phyloP scores from a whole-genome alignment of 2,113 vertebrate species.

The Sinocyclocheilus rhinocerous region DNA sequence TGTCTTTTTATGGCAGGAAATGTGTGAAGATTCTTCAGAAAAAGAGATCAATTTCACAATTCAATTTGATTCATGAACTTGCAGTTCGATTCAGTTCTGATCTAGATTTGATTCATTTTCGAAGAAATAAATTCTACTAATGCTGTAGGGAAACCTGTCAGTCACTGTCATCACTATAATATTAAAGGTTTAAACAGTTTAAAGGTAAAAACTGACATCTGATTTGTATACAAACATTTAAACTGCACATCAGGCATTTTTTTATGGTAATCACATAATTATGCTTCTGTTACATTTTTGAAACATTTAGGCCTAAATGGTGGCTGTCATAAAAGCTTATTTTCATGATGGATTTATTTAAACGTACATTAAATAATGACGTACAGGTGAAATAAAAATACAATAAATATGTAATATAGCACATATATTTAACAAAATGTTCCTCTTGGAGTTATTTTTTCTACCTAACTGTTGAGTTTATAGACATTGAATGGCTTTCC shows the following conservation, averaged over 20 bases:
- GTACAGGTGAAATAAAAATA: not conserved
- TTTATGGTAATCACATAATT: not conserved
- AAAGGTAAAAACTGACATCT: not conserved
- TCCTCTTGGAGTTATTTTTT: too few species aligned
- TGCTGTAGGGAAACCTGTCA: not conserved
- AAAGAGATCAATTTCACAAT: not conserved
- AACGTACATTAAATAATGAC: not conserved
- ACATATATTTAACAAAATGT: not conserved
- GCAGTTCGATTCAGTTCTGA: too few species aligned
- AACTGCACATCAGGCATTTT: too few species aligned
- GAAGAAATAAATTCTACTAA: not conserved
- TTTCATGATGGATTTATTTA: too few species aligned
- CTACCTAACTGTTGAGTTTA: not conserved
- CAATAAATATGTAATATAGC: not conserved
- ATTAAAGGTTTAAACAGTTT: not conserved
- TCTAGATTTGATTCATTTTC: too few species aligned
- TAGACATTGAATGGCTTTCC: not conserved
- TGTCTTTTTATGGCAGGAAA: not conserved
- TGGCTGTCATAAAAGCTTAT: not conserved
- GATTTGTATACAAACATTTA: too few species aligned
- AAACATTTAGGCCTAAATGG: not conserved
- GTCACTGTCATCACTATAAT: not conserved
- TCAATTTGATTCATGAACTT: not conserved
- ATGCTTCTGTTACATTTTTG: not conserved
- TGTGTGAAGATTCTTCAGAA: not conserved